phyloP scores from a whole-genome alignment of 2,888 invertebrate species.

The Itoplectis maculator region DNA sequence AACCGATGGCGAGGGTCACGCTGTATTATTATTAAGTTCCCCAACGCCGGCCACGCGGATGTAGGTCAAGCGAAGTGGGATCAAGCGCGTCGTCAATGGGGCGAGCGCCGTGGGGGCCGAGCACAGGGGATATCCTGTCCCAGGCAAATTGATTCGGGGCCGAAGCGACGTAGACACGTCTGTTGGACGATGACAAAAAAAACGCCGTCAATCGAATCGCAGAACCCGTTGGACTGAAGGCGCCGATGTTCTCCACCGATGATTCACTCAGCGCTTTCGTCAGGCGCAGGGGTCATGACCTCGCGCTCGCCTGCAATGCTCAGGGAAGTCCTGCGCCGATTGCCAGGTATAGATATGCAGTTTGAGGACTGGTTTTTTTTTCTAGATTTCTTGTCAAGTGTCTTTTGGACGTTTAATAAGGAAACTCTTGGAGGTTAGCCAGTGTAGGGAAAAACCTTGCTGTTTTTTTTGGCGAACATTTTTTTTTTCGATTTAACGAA shows the following conservation, averaged over 20 bases:
- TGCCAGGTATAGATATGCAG: constrained; percentile 86
- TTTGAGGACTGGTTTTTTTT: not conserved
- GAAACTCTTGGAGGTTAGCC: no score
- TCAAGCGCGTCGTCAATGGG: constrained; percentile 40
- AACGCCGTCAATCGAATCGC: constrained; percentile 70
- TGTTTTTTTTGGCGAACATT: no score
- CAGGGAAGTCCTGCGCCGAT: constrained; percentile 90
- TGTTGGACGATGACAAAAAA: constrained; percentile 38
- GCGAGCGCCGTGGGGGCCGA: constrained; percentile 20
- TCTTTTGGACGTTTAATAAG: no score
- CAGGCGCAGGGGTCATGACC: constrained; percentile 80
- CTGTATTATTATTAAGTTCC: constrained; percentile 58
- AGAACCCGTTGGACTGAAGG: constrained; percentile 90
- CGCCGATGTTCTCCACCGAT: constrained; percentile 88
- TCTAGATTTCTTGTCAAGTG: constrained; percentile 8
- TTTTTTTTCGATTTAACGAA: no score
- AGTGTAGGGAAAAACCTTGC: no score
- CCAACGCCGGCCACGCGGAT: constrained; percentile 35
- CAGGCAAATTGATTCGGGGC: constrained; percentile 75
- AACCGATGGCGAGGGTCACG: constrained; percentile 14
- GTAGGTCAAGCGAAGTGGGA: constrained; percentile 33
- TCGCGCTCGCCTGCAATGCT: constrained; percentile 85
- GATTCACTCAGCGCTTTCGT: constrained; percentile 88
- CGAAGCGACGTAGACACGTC: constrained; percentile 75
- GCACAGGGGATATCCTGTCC: constrained; percentile 65